Conservation (phyloP, 2,797 vertebrate genomes). For the Ptychadena robeensis region DNA sequence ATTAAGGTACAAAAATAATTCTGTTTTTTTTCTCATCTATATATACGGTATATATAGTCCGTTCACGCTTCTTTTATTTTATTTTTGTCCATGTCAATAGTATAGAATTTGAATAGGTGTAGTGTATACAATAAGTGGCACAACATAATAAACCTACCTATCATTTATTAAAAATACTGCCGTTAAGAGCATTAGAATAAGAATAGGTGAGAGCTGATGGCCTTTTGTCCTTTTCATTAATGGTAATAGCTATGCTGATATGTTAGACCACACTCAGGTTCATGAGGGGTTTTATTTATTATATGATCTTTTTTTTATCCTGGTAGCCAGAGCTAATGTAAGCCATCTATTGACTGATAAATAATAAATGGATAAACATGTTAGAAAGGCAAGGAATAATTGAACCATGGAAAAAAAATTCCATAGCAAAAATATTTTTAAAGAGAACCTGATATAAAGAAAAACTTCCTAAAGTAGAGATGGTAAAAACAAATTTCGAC, state of each 20-base stretch:
- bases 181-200: background rate
- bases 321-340: background rate
- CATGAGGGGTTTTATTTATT: too few relatives aligned
- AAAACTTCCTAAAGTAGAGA: too few relatives aligned
- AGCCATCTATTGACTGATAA: background rate
- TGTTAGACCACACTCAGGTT: background rate
- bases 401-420: background rate
- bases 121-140: background rate
- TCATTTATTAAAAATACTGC: background rate
- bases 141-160: background rate
- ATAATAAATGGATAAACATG: background rate
- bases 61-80: too few relatives aligned
- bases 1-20: background rate
- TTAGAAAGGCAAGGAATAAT: background rate
- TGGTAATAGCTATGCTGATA: background rate
- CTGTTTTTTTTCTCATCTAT: background rate
- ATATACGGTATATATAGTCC: background rate
- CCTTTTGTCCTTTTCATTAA: background rate
- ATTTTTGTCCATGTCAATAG: background rate
- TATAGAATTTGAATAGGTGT: background rate
- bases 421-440: background rate
- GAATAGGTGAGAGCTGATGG: background rate
- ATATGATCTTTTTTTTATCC: background rate
- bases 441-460: background rate
- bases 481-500: too few relatives aligned